Base-by-base conservation (phyloP, 1,140 invertebrate species). In the Armadillidium nasatum region DNA sequence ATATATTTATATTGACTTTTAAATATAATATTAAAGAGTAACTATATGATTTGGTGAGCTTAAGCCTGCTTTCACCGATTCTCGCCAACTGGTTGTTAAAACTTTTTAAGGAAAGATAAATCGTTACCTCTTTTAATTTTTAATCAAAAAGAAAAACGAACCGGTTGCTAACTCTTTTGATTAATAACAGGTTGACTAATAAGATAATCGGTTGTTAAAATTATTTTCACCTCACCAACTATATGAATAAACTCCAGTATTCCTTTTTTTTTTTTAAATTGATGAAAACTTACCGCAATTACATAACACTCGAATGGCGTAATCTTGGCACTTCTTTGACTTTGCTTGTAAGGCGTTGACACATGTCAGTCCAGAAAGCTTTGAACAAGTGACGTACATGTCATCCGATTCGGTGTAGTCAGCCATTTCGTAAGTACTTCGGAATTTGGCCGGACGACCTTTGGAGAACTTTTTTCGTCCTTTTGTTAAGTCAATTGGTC, bases 281-380 rank as follows among this genome's bases (percentile, higher is more conserved):
- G 22, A 7, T 7, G 70, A 23, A 4, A 45, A 78, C 11, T 33
- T 75, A 72, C 81, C 79, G 75, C 83, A 84, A n/a, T 69, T 73
- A 78, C 83, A 84, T 45, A 77, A 82, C 70, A 82, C 83, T 60
- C 83, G 45, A 33, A 83, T 83, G 45, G 82, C 81, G 72, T 84
- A 84, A 79, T 84, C 83, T 23, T 76, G 45, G 73, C 83, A 84
- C 21, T 66, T 76, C n/a, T 79, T 78, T 72, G 54, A 72, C 23
- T 43, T 75, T 66, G 83, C 82, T 68, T 85, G 82, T 22, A 76
- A 77, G 66, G 43, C 50, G 66, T 86, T 84, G 22, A 74, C 69
- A 76, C 86, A 87, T 15, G 81, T 79, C 0, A 86, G 78, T 44
- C 86, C 86, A 43, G 82, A 79, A 3, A 80, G 76, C 7, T 84